These are phyloP conservation scores for Periophthalmus modestus DNA, from an alignment of 2,113 vertebrate species.

Conservation along the genomic window DNA sequence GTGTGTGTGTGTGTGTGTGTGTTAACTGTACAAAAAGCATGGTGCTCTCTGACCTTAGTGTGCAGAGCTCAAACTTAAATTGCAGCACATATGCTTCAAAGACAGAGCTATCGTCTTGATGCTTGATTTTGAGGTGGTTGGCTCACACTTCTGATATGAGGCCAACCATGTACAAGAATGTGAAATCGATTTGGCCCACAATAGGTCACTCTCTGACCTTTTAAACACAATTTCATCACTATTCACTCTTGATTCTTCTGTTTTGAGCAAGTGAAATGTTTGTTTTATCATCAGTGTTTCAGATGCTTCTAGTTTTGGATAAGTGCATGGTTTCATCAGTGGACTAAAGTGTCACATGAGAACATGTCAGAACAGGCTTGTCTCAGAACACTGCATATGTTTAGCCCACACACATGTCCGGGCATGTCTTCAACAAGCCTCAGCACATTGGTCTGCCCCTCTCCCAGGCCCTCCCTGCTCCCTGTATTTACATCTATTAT, in stretches of 20 bases:
- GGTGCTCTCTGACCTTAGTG: not conserved
- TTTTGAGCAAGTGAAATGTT: not conserved
- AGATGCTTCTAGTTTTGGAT: constrained; percentile 1
- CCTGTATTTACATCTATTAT: not conserved
- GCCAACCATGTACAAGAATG: not conserved
- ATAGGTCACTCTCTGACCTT: not conserved
- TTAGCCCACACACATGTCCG: constrained; percentile 28
- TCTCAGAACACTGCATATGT: constrained; percentile 5
- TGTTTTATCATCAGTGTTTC: not conserved
- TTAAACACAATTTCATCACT: not conserved
- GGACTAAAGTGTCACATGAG: not conserved
- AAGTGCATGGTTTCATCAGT: not conserved
- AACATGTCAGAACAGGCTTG: constrained; percentile 23
- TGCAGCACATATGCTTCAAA: not conserved
- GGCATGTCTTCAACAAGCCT: constrained; percentile 36
- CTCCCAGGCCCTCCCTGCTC: not conserved
- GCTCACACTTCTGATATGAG: not conserved
- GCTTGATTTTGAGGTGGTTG: not conserved
- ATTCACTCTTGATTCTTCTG: not conserved
- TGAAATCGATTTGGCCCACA: not conserved
- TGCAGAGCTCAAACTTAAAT: not conserved
- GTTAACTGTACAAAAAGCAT: not conserved
- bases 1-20: not conserved
- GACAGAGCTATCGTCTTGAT: not conserved
- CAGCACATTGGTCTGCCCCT: not conserved